Conservation (phyloP, 2,888 invertebrate genomes). For the Trissolcus brochymenae region DNA sequence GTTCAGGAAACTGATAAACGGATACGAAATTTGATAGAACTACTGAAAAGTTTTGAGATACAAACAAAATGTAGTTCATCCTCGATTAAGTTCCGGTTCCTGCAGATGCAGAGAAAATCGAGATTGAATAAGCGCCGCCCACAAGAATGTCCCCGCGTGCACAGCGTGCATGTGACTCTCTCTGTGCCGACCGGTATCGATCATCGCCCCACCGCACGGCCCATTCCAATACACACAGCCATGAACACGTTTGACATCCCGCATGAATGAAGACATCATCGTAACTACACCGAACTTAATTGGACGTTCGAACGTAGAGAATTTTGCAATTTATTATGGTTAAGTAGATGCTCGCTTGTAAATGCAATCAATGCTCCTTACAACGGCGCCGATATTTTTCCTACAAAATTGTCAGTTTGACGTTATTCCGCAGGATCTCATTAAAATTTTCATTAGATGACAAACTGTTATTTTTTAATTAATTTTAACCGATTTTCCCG, state of each 20-base stretch:
- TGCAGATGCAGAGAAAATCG: constrained; percentile 50
- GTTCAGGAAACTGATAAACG: constrained; percentile 41
- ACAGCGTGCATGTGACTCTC: constrained; percentile 44
- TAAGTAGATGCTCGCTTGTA: constrained; percentile 11
- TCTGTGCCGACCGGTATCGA: constrained; percentile 48
- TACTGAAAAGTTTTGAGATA: constrained; percentile 39
- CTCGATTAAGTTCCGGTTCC: constrained; percentile 51
- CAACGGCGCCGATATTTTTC: not conserved
- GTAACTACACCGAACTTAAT: constrained; percentile 31
- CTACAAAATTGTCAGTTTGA: not conserved
- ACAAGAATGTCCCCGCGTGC: constrained; percentile 46
- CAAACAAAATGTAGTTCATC: constrained; percentile 52
- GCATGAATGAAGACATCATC: constrained; percentile 51
- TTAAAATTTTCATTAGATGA: not conserved
- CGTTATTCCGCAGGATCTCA: not conserved
- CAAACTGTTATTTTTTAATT: no score
- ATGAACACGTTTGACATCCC: constrained; percentile 29
- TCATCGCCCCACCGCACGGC: constrained; percentile 37
- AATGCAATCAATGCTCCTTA: constrained; percentile 21
- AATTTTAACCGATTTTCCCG: no score
- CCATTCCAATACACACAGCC: constrained; percentile 26
- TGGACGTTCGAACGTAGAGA: constrained; percentile 13
- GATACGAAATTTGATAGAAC: constrained; percentile 44
- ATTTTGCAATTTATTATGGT: constrained; percentile 29
- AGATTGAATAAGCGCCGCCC: constrained; percentile 54